A percentile compares a stretch with the other conserved stretches of the same genome.
phyloP scores from a whole-genome alignment of 2,888 invertebrate species.

The Nomada hirtipes region DNA sequence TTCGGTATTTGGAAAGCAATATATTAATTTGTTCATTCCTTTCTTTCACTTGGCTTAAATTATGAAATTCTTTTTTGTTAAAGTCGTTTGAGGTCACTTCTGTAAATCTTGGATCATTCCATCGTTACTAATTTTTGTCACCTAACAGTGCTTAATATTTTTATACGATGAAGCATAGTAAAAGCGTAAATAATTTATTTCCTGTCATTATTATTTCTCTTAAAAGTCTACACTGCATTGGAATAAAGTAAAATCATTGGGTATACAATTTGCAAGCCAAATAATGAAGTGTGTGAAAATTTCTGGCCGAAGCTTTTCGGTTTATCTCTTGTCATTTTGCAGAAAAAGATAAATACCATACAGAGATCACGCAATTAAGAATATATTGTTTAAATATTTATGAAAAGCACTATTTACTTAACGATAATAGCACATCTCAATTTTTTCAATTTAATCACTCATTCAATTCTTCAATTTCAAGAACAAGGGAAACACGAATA shows the following conservation, averaged over 20 bases:
- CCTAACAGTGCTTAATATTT: no score
- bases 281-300: background rate
- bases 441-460: background rate
- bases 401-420: background rate
- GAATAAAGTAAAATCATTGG: no score
- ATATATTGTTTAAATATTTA: constrained; percentile 11
- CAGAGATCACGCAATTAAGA: background rate
- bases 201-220: background rate
- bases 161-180: background rate
- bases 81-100: no score
- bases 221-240: background rate
- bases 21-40: no score
- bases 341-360: background rate
- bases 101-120: no score
- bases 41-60: no score
- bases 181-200: background rate
- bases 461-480: background rate
- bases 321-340: background rate
- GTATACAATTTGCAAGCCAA: background rate
- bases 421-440: background rate
- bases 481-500: background rate
- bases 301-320: background rate
- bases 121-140: no score
- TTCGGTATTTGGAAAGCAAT: no score
- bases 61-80: no score